These are phyloP conservation scores for Axis porcinus DNA, from an alignment of 2,113 vertebrate genomes.

Conservation along the genomic window DNA sequence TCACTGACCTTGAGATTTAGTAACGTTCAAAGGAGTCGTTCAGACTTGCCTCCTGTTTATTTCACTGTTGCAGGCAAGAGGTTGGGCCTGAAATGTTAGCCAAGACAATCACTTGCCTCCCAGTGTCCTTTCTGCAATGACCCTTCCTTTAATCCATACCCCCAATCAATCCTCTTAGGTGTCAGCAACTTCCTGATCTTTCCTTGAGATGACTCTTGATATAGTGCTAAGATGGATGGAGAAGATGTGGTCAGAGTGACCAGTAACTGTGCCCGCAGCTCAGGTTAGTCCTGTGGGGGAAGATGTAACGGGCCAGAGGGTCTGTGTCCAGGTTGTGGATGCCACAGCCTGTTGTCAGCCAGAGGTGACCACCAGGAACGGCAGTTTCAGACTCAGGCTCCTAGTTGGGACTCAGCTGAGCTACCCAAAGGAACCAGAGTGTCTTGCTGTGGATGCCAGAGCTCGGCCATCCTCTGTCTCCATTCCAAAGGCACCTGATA, in stretches of 20 bases:
- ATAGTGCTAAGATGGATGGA: neutral
- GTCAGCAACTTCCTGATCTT: neutral
- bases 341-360: neutral
- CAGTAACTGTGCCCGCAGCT: neutral
- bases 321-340: neutral
- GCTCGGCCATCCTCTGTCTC: neutral
- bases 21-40: neutral
- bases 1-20: neutral
- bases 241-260: neutral
- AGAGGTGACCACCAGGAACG: neutral
- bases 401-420: neutral
- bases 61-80: neutral
- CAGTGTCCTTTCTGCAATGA: neutral
- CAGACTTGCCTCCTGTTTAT: neutral
- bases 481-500: neutral
- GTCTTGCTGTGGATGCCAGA: neutral
- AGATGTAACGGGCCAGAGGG: neutral
- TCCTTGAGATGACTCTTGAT: neutral
- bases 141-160: neutral
- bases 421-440: neutral
- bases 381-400: neutral
- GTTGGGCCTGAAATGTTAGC: neutral
- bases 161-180: accelerated
- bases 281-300: neutral
- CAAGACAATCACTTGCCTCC: neutral